Evolutionary conservation across 2,797 vertebrate species (phyloP).

Genomic region (Petrocephalus sullivani): DNA sequence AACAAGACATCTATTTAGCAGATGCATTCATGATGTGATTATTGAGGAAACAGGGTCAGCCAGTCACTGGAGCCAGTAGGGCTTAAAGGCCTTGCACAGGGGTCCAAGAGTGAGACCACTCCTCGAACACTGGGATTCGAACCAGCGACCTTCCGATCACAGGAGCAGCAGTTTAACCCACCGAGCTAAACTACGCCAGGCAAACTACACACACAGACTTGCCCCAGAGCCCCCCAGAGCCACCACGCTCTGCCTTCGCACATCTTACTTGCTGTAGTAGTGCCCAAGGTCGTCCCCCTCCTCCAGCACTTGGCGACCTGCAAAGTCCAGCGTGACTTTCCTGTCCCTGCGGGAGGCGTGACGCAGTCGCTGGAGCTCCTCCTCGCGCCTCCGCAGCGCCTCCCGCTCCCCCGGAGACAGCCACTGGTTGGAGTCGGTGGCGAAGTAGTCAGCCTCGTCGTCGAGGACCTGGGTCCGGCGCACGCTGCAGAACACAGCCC

Average conservation of each 20-base stretch:
- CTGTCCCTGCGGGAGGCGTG: slow-evolving; percentile 77
- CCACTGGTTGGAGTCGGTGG: slow-evolving; percentile 91
- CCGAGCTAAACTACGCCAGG: not conserved
- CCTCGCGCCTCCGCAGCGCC: slow-evolving; percentile 72
- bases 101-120: not conserved
- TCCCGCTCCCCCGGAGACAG: slow-evolving; percentile 80
- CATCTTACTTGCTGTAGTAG: slow-evolving; percentile 78
- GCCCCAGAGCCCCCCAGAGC: not conserved
- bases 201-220: not conserved
- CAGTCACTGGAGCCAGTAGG: not conserved
- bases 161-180: not conserved
- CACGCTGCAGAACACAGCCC: slow-evolving; percentile 57
- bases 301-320: slow-evolving; percentile 81
- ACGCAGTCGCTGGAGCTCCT: slow-evolving; percentile 81
- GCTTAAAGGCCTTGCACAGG: not conserved
- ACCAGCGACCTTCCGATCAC: not conserved
- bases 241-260: not conserved
- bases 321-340: slow-evolving; percentile 90
- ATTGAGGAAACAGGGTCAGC: not conserved
- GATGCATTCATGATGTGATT: not conserved
- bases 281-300: slow-evolving; percentile 68
- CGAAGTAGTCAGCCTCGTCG: slow-evolving; percentile 93
- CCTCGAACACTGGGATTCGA: not conserved
- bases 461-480: slow-evolving; percentile 94
- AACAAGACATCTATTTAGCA: not conserved